Base-by-base conservation (phyloP, 2,113 vertebrate species). In the Sminthopsis crassicaudata region DNA sequence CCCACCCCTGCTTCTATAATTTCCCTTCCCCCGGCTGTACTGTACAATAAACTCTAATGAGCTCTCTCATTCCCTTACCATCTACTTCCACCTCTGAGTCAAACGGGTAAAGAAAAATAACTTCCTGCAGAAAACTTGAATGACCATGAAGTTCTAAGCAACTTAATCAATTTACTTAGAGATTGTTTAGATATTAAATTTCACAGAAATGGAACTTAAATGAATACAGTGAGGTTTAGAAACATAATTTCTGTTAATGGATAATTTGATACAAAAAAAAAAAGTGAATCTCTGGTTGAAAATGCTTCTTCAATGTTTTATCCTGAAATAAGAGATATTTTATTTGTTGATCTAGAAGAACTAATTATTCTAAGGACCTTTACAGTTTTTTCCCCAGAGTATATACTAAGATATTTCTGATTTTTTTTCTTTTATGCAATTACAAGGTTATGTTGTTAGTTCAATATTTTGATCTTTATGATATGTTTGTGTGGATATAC, bases 41-140 rank as follows among this genome's bases (percentile, higher is more conserved):
- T 94, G 0, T 11, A 95, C 24, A 90, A 96, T 96, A 97, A 98
- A 98, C 57, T 95, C 93, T 90, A 97, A 98, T 50, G 91, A 98
- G 48, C 48, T 91, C 95, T 98, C 90, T 90, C 93, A 53, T 94
- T 98, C 88, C 60, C 90, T 96, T 54, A 0, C 60, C 93, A 76
- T 91, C 67, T 76, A 90, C 91, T 51, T 27, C 48, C 36, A 22
- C 92, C 84, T 95, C 46, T 50, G 90, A 92, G 94, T 54, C 92
- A 91, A 96, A 95, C 42, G 93, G 90, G 90, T 92, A 97, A 54
- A 60, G 52, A 53, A 94, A 4, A 93, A n/a, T 90, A 93, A 90
- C 96, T 60, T 91, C 14, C 92, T 26, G 92, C 27, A 46, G 53
- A 92, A 95, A 94, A 95, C 60, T 91, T 67, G 52, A 24, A 23